A percentile compares a stretch with the other conserved stretches of the same genome.
These are phyloP conservation scores for Drosophila kambysellisi DNA, from an alignment of 2,888 invertebrate species.

Conservation along the genomic window DNA sequence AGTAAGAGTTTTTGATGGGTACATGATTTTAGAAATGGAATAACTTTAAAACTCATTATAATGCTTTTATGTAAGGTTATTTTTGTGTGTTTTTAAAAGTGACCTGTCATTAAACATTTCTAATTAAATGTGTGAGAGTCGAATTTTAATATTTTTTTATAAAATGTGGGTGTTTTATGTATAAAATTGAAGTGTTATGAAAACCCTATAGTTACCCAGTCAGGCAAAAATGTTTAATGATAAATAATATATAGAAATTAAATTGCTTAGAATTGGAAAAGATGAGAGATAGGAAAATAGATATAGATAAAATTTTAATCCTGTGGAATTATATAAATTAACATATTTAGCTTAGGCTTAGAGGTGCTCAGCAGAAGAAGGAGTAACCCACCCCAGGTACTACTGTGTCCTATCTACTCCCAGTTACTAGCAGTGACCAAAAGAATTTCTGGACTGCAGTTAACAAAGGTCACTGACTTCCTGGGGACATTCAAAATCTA, in stretches of 20 bases:
- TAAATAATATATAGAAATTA: neutral
- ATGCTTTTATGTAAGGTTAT: neutral
- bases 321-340: neutral
- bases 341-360: neutral
- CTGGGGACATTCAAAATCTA: rapidly evolving
- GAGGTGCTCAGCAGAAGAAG: neutral
- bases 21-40: neutral
- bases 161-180: neutral
- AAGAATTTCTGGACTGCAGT: neutral
- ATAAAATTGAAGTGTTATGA: neutral
- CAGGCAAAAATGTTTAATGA: neutral
- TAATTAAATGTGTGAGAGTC: neutral
- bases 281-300: neutral
- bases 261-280: neutral
- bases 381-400: neutral
- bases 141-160: neutral
- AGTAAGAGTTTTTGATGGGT: no score
- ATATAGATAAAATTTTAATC: no score
- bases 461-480: neutral
- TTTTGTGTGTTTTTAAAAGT: neutral
- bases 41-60: neutral
- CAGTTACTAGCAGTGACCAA: neutral
- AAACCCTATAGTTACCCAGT: neutral
- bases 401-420: neutral
- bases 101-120: neutral